A percentile compares a stretch with the other conserved stretches of the same genome.
phyloP scores from a whole-genome alignment of 2,797 vertebrate genomes.

The Sebastes wilsoni region DNA sequence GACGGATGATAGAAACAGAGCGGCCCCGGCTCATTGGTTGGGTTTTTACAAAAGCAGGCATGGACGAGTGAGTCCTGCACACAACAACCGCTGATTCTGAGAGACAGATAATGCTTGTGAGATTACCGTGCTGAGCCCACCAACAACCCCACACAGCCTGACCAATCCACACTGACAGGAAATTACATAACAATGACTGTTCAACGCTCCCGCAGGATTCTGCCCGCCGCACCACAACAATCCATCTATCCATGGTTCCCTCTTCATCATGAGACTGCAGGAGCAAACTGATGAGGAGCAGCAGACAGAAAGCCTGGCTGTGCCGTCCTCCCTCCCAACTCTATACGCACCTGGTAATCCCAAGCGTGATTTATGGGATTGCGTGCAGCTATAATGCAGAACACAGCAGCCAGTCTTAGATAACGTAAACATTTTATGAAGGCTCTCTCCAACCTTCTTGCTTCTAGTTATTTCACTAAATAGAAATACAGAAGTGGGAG shows the following conservation, averaged over 20 bases:
- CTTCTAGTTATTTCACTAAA: slow-evolving; percentile 32
- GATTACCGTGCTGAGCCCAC: slow-evolving; percentile 70
- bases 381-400: slow-evolving; percentile 37
- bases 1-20: slow-evolving; percentile 19
- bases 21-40: slow-evolving; percentile 21
- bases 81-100: slow-evolving; percentile 53
- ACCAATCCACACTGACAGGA: slow-evolving; percentile 62
- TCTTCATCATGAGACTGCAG: slow-evolving; percentile 14
- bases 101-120: slow-evolving; percentile 69
- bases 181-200: slow-evolving; percentile 75
- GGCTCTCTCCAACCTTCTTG: slow-evolving; percentile 14
- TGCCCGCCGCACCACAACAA: slow-evolving; percentile 46
- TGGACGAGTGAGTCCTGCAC: slow-evolving; percentile 50
- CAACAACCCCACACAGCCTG: slow-evolving; percentile 49
- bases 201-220: slow-evolving; percentile 52
- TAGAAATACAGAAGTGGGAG: slow-evolving; percentile 25
- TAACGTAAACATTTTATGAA: slow-evolving; percentile 42
- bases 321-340: slow-evolving; percentile 18
- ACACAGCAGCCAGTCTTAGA: slow-evolving; percentile 47
- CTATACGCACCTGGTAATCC: slow-evolving; percentile 56
- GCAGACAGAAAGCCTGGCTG: slow-evolving; percentile 28
- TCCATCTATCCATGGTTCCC: slow-evolving; percentile 26
- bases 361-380: slow-evolving; percentile 52
- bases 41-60: slow-evolving; percentile 33
- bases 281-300: slow-evolving; percentile 35